phyloP scores from a whole-genome alignment of 2,888 invertebrate genomes.

The Brenthis daphne region DNA sequence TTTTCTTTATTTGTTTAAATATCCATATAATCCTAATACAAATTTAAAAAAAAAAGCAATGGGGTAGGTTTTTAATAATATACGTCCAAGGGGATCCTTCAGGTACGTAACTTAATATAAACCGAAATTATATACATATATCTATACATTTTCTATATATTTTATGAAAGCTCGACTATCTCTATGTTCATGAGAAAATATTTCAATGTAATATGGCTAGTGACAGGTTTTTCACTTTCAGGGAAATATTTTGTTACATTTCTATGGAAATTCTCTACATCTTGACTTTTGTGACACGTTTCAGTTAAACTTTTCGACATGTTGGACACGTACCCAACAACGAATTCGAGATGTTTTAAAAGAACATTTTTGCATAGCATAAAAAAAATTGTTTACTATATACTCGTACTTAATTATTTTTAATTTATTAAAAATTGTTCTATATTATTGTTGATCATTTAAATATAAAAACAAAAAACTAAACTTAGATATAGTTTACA shows the following conservation, averaged over 20 bases:
- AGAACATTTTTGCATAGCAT: not conserved
- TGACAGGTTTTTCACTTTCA: conserved; percentile 35
- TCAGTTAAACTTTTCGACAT: conserved; percentile 57
- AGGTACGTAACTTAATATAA: no score
- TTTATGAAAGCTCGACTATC: not conserved
- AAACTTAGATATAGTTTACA: no score
- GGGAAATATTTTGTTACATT: conserved; percentile 59
- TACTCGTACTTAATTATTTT: not conserved
- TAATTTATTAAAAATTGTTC: not conserved
- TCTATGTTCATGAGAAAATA: not conserved
- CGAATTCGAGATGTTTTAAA: conserved; percentile 48
- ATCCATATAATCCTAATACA: no score
- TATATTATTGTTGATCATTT: no score
- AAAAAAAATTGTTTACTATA: not conserved
- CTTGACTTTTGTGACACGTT: conserved; percentile 62
- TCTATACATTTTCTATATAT: no score
- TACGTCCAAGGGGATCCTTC: no score
- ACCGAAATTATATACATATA: no score
- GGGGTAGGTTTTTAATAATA: no score
- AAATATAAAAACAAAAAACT: no score
- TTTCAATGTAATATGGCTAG: not conserved
- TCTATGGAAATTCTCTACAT: conserved; percentile 56
- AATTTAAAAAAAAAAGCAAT: no score
- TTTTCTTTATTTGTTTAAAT: no score
- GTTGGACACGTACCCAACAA: conserved; percentile 59